phyloP scores from a whole-genome alignment of 2,113 vertebrate genomes.

The Psilopsiagon aymara region DNA sequence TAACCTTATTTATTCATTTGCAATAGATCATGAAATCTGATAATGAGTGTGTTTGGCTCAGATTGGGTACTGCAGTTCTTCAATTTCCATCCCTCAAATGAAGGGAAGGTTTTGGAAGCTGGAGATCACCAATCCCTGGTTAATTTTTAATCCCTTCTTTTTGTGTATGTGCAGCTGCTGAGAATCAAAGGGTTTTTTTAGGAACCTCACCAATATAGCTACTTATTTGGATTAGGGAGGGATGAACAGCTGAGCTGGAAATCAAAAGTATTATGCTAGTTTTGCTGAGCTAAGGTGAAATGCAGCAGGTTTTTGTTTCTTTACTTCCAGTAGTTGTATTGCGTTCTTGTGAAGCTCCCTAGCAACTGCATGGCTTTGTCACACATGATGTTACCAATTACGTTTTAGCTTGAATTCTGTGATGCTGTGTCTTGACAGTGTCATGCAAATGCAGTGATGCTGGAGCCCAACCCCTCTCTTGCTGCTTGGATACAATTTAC shows the following conservation, averaged over 20 bases:
- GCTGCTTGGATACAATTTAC: background rate
- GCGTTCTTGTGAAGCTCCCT: background rate
- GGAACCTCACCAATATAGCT: slow-evolving; percentile 54
- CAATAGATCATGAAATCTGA: background rate
- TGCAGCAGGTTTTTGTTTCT: background rate
- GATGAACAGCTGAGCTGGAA: slow-evolving; percentile 57
- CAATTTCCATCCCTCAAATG: background rate
- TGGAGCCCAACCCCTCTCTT: background rate
- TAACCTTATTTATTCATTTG: background rate
- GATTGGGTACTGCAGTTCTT: background rate
- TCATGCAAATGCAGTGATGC: background rate
- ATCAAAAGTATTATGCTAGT: background rate
- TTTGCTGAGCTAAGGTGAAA: slow-evolving; percentile 24
- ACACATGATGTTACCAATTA: background rate
- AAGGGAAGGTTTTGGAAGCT: background rate
- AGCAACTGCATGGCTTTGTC: background rate
- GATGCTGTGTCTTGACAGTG: background rate
- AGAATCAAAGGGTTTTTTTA: slow-evolving; percentile 40
- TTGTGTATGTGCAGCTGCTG: slow-evolving; percentile 47
- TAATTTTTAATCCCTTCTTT: slow-evolving; percentile 31
- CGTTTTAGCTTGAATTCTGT: background rate
- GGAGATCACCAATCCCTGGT: background rate
- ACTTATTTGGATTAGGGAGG: slow-evolving; percentile 1
- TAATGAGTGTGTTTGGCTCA: background rate
- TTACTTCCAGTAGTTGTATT: background rate